A percentile compares a stretch with the other conserved stretches of the same genome.
phyloP scores from a whole-genome alignment of 64 coral and sea anemone species.

The Acropora yongei region DNA sequence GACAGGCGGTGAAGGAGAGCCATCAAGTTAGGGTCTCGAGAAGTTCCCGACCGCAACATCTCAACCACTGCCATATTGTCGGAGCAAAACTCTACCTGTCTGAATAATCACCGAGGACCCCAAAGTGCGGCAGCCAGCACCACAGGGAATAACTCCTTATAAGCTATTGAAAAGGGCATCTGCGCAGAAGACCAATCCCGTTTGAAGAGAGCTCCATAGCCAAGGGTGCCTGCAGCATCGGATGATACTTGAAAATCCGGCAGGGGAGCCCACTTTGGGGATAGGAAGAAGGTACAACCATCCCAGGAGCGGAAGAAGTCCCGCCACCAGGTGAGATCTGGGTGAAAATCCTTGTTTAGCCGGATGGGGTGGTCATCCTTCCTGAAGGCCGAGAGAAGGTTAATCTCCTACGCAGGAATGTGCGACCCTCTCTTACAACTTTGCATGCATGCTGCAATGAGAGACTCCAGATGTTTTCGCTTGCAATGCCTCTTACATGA shows the following conservation, averaged over 20 bases:
- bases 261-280: neutral
- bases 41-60: too few relatives aligned
- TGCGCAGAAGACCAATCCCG: neutral
- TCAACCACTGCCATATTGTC: neutral
- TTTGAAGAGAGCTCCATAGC: too few relatives aligned
- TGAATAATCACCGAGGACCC: neutral
- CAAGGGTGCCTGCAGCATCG: too few relatives aligned
- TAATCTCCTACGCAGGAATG: neutral
- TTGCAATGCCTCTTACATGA: neutral
- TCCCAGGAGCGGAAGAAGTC: neutral
- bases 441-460: neutral
- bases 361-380: neutral
- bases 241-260: too few relatives aligned
- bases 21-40: too few relatives aligned
- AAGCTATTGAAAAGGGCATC: neutral
- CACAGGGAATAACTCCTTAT: neutral
- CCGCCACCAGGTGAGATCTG: too few relatives aligned
- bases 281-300: neutral
- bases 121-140: slow-evolving; percentile 11
- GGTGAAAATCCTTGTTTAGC: neutral
- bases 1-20: neutral
- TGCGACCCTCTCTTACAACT: neutral
- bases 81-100: neutral
- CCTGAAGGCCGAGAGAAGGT: neutral
- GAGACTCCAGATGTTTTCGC: neutral